Conservation (phyloP, 1,140 invertebrate genomes). For the Drosophila pallidifrons region DNA sequence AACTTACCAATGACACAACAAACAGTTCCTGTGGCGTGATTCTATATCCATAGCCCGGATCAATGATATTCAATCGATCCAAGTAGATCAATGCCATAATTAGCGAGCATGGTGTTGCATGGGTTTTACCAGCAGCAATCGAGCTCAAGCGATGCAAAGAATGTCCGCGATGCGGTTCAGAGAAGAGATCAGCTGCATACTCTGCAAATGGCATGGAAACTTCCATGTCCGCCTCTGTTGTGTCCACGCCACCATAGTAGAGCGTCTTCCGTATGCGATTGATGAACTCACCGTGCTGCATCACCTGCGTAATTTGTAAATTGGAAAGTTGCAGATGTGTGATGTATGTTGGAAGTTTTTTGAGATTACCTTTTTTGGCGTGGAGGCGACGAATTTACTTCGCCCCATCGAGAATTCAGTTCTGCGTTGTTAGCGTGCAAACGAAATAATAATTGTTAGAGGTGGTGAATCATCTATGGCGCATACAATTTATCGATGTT, state of each 20-base stretch:
- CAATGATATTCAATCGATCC: constrained; percentile 92
- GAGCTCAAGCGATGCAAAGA: constrained; percentile 92
- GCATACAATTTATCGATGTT: neutral
- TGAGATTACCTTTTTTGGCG: constrained; percentile 55
- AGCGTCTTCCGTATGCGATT: constrained; percentile 93
- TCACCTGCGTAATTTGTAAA: constrained; percentile 54
- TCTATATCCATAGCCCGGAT: constrained; percentile 92
- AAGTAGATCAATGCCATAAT: constrained; percentile 94
- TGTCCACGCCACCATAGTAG: constrained; percentile 94
- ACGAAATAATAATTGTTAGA: neutral
- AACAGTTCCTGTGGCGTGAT: constrained; percentile 95
- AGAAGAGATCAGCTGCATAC: constrained; percentile 93
- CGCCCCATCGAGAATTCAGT: constrained; percentile 54
- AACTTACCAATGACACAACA: constrained; percentile 94
- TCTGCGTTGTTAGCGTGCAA: constrained; percentile 35
- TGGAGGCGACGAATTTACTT: constrained; percentile 49
- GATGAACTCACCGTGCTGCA: constrained; percentile 89
- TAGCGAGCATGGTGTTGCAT: constrained; percentile 94
- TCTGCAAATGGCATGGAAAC: constrained; percentile 86
- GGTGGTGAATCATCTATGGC: too few species aligned
- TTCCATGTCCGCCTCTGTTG: constrained; percentile 87
- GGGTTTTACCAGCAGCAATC: constrained; percentile 92
- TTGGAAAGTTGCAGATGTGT: neutral
- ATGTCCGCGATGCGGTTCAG: constrained; percentile 88
- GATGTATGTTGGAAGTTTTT: neutral